These are phyloP conservation scores for Mormyrus hasselquistii DNA, from an alignment of 2,797 vertebrate genomes.

Conservation along the genomic window DNA sequence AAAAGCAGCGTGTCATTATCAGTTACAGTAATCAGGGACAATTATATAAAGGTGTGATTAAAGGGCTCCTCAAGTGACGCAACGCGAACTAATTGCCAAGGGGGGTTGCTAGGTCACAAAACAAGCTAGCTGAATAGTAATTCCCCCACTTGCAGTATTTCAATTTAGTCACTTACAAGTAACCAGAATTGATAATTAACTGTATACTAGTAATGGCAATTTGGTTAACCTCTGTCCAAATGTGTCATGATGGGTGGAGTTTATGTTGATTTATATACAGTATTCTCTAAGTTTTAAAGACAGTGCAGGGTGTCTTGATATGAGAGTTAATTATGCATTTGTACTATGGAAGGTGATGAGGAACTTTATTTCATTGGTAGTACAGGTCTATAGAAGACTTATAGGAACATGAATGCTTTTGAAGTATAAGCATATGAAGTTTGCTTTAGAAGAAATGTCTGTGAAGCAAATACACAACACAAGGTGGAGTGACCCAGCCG, in stretches of 20 bases:
- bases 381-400: neutral
- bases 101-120: neutral
- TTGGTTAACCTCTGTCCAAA: neutral
- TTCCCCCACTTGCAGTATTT: neutral
- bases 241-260: neutral
- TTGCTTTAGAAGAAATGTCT: neutral
- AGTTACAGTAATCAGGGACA: neutral
- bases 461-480: neutral
- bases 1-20: neutral
- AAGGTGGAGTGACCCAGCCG: neutral
- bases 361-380: neutral
- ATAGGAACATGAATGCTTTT: neutral
- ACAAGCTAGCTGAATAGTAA: neutral
- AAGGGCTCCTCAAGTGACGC: neutral
- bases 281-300: neutral
- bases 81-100: neutral
- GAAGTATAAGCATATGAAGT: neutral
- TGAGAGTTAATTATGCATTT: neutral
- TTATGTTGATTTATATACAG: neutral
- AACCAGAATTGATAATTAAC: neutral
- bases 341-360: neutral
- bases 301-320: neutral
- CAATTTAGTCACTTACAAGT: neutral
- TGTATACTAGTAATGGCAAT: neutral
- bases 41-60: neutral